A percentile compares a stretch with the other conserved stretches of the same genome.
Evolutionary conservation across 2,888 invertebrate genomes (phyloP).

Genomic region (Phaonia tiefii): DNA sequence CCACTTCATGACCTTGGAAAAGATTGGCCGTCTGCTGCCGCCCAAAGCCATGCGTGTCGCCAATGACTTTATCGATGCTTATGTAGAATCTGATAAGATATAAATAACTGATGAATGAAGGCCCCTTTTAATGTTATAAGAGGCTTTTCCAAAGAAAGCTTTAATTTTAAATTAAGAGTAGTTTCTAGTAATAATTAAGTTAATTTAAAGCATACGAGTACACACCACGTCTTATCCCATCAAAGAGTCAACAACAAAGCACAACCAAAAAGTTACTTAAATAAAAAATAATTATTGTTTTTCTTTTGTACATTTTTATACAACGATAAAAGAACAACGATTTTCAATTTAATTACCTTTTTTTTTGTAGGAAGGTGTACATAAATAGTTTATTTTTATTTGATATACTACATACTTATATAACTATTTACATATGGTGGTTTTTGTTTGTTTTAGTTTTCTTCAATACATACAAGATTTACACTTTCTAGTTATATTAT

Average conservation of each 20-base stretch:
- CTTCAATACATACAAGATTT: constrained; percentile 10
- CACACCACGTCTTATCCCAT: no score
- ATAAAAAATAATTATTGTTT: constrained; percentile 29
- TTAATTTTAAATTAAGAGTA: background rate
- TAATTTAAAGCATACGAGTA: background rate
- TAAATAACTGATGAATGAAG: no score
- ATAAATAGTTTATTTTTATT: constrained; percentile 59
- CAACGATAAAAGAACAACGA: constrained; percentile 11
- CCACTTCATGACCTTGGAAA: constrained; percentile 80
- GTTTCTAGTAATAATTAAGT: background rate
- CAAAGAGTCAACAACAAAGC: constrained; percentile 4
- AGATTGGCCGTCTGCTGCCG: constrained; percentile 82
- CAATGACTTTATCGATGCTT: constrained; percentile 85
- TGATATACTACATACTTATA: no score
- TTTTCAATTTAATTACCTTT: background rate
- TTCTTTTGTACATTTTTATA: constrained; percentile 19
- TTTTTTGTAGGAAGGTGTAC: constrained; percentile 62
- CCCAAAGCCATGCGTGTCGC: constrained; percentile 81
- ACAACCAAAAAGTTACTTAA: constrained; percentile 33
- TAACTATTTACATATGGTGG: constrained; percentile 55
- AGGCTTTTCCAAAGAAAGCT: constrained; percentile 25
- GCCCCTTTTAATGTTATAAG: constrained; percentile 1
- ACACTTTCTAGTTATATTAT: background rate
- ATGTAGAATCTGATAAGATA: constrained; percentile 82
- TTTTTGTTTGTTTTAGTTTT: constrained; percentile 25